Evolutionary conservation across 2,888 invertebrate genomes (phyloP).

Genomic region (Drosophila fulvimacula): DNA sequence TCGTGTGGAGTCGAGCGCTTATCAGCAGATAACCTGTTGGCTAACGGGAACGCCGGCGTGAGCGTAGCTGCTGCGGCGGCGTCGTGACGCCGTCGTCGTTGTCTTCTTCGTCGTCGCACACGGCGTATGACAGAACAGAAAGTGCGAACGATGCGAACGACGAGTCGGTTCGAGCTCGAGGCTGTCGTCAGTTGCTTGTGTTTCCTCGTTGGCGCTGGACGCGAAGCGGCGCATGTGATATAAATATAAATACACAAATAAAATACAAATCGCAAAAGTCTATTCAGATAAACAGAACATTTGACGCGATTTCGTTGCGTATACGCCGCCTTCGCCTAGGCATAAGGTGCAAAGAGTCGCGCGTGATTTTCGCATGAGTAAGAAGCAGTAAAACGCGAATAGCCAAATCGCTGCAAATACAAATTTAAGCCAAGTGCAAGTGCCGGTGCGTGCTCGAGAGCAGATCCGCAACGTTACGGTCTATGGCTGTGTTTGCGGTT

Average conservation of each 20-base stretch:
- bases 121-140: slow-evolving; percentile 53
- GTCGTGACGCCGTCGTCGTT: slow-evolving; percentile 23
- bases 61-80: slow-evolving; percentile 18
- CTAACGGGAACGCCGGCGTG: slow-evolving; percentile 33
- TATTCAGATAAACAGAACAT: slow-evolving; percentile 35
- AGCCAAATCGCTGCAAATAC: slow-evolving; percentile 26
- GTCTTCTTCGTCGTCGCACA: slow-evolving; percentile 28
- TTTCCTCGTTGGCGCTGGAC: slow-evolving; percentile 71
- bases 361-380: slow-evolving; percentile 22
- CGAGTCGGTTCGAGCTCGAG: slow-evolving; percentile 29
- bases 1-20: slow-evolving; percentile 60
- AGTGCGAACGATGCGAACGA: slow-evolving; percentile 37
- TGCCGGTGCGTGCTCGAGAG: slow-evolving; percentile 69
- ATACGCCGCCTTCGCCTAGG: slow-evolving; percentile 28
- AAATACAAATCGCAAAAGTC: slow-evolving; percentile 21
- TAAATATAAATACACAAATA: slow-evolving; percentile 11
- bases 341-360: slow-evolving; percentile 13
- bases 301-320: slow-evolving; percentile 28
- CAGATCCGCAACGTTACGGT: slow-evolving; percentile 32
- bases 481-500: slow-evolving; percentile 25
- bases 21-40: slow-evolving; percentile 78
- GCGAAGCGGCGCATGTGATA: slow-evolving; percentile 51
- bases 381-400: slow-evolving; percentile 14
- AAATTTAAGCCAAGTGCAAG: slow-evolving; percentile 53
- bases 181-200: slow-evolving; percentile 71